Evolutionary conservation across 2,888 invertebrate genomes (phyloP).

Genomic region (Zelleria hepariella): DNA sequence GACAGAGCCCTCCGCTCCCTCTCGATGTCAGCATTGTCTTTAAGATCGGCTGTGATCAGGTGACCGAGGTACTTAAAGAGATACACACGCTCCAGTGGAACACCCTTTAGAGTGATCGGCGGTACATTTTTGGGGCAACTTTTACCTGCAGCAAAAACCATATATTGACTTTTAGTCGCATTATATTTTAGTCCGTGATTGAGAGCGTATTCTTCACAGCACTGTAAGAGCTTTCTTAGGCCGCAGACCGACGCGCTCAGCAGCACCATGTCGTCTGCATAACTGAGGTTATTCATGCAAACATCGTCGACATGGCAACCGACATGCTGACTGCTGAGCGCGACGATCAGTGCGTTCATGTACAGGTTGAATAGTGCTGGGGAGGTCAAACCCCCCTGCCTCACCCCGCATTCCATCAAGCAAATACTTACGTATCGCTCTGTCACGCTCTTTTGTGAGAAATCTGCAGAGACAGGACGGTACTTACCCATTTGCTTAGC

Average conservation of each 20-base stretch:
- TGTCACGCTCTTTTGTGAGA: no score
- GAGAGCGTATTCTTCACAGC: constrained; percentile 2
- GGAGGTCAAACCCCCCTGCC: neutral
- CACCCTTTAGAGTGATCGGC: neutral
- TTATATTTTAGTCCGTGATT: neutral
- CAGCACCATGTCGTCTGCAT: no score
- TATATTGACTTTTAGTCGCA: constrained; percentile 3
- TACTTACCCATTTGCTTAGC: no score
- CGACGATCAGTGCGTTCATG: constrained; percentile 4
- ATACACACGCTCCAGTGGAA: neutral
- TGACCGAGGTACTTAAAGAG: neutral
- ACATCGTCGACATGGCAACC: constrained; percentile 3
- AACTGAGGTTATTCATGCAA: constrained; percentile 10
- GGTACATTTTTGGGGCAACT: neutral
- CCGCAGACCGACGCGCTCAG: no score
- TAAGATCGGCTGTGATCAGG: neutral
- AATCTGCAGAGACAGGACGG: no score
- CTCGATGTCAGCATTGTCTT: neutral
- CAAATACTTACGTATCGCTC: no score
- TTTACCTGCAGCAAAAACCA: constrained; percentile 2
- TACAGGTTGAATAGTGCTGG: no score
- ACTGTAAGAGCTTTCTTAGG: neutral
- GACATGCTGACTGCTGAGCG: constrained; percentile 5
- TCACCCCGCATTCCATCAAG: neutral
- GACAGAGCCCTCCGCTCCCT: neutral